Conservation (phyloP, 2,113 vertebrate species). For the Formicarius rufipectus region DNA sequence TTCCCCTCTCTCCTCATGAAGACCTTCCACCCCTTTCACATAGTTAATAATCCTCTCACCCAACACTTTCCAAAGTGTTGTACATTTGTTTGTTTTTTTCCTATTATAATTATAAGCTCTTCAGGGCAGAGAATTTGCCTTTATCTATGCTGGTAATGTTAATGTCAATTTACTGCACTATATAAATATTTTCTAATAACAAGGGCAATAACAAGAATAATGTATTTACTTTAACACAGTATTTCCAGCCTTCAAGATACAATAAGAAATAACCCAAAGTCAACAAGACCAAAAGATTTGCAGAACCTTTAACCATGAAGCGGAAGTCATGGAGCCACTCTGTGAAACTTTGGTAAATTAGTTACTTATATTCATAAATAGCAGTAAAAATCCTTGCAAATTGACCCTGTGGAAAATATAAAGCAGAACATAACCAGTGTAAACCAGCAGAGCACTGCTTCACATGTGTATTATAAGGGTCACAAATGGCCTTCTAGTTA, state of each 20-base stretch:
- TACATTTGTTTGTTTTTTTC: not conserved
- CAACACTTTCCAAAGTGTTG: not conserved
- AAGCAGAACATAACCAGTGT: slow-evolving; percentile 63
- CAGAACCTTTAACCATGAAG: slow-evolving; percentile 32
- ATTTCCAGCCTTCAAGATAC: not conserved
- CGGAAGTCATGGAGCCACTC: not conserved
- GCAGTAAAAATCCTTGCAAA: slow-evolving; percentile 46
- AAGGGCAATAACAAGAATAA: slow-evolving; percentile 34
- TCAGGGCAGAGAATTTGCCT: not conserved
- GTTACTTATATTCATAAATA: slow-evolving; percentile 67
- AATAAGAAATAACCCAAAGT: not conserved
- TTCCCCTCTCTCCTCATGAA: not conserved
- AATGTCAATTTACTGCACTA: not conserved
- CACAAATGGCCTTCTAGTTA: slow-evolving; percentile 81
- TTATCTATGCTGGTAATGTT: not conserved
- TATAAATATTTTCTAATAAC: slow-evolving; percentile 45
- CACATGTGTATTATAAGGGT: slow-evolving; percentile 69
- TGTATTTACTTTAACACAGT: not conserved
- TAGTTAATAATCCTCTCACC: not conserved
- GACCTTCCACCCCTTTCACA: accelerated
- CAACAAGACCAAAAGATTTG: not conserved
- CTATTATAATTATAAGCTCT: slow-evolving; percentile 20
- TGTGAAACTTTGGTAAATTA: slow-evolving; percentile 69
- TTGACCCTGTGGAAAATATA: slow-evolving; percentile 54
- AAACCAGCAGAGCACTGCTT: slow-evolving; percentile 68